phyloP scores from a whole-genome alignment of 1,140 invertebrate genomes.

The Myzus persicae region DNA sequence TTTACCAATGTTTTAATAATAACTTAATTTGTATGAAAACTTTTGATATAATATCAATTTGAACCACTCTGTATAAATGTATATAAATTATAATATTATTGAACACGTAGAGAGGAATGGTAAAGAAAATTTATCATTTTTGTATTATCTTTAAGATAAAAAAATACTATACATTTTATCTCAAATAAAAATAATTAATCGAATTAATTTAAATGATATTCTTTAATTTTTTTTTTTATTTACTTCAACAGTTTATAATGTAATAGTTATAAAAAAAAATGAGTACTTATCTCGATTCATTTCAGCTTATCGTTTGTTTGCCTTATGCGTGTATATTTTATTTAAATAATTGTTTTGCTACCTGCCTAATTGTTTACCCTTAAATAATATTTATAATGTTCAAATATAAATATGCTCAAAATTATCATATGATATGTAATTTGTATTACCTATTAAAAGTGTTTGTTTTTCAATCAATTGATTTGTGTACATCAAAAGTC shows the following conservation, averaged over 20 bases:
- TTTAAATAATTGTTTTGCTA: neutral
- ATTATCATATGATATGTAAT: neutral
- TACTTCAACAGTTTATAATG: neutral
- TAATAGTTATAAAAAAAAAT: neutral
- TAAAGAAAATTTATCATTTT: neutral
- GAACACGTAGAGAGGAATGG: neutral
- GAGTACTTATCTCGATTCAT: neutral
- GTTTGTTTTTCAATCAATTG: neutral
- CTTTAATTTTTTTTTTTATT: neutral
- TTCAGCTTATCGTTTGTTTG: neutral
- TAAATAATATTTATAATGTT: conserved; percentile 12
- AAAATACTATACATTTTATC: neutral
- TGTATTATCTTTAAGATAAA: neutral
- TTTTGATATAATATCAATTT: neutral
- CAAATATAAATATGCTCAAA: conserved; percentile 2
- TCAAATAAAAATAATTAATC: conserved; percentile 9
- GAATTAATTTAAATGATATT: neutral
- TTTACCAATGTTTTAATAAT: neutral
- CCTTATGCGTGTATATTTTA: neutral
- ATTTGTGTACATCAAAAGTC: neutral
- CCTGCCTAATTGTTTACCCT: neutral
- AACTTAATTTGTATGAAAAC: neutral
- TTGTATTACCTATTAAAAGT: neutral
- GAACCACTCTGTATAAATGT: neutral
- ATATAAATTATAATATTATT: neutral